Evolutionary conservation across 1,140 invertebrate genomes (phyloP), one percentile per base, ranked within the genome.

Genomic region (Samia ricini): DNA sequence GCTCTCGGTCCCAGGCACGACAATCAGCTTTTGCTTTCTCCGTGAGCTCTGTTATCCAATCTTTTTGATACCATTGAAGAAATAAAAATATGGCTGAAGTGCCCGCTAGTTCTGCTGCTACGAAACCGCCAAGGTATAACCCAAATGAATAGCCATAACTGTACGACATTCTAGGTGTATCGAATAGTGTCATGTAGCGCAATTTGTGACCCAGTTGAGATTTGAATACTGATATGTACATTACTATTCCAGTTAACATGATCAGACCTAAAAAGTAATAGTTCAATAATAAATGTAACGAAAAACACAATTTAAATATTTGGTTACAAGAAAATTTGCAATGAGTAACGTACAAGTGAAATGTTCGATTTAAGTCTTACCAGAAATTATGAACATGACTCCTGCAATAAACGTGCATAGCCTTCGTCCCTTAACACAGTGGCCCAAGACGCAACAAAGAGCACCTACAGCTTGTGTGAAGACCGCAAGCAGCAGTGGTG

Each of bases 141-240:
- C 97, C 92, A 88, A 98, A 98, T 56, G 95, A 95, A 87, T 95
- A 97, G 55, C 97, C 97, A 79, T 97, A 98, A 68, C 92, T 93
- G 84, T 97, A 97, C 29, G 94, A 95, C 91, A 98, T 97, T 18
- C 95, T 90, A 1, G 96, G 95, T 12, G 94, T 94, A 83, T 96
- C 94, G 50, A 95, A 92, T 54, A 93, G 91, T 1, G 96, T 96
- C 71, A 94, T 93, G 19, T 96, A 94, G 60, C 95, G 92, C 26
- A 98, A 87, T 86, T 98, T 98, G 63, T 94, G 94, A 3, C 96
- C 96, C 15, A 98, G 93, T 93, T 98, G 96, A 0, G 96, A 94
- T 89, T 98, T 98, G 77, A 98, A 95, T 57, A 97, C 94, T 10
- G 96, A 97, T 91, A 98, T 97, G 93, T 97, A 98, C 92, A 97